Base-by-base conservation (phyloP, 2,888 invertebrate species). In the Lucinisca nassula region DNA sequence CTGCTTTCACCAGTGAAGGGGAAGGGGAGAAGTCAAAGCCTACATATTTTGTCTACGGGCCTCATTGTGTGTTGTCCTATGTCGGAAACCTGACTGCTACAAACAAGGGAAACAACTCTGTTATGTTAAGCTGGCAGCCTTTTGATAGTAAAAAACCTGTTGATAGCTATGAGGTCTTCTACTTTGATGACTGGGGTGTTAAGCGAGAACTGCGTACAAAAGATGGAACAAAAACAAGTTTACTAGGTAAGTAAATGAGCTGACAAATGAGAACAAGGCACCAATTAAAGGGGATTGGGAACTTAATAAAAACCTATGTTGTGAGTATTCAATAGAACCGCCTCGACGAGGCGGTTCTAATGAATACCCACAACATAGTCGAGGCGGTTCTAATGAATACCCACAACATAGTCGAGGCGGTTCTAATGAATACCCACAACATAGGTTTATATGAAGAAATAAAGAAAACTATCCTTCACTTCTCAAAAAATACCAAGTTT, bases 1-100 rank as follows among this genome's bases (percentile, higher is more conserved):
- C 91, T 30, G 92, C 92, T 2, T 78, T 86, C 3, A 92, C 89
- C 8, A 61, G 27, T 32, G 78, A 61, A 2, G 93, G 93, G 8
- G 93, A 92, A 73, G 90, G 92, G 17, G 6, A 24, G 0, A 73
- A 30, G 32, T 79, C 90, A 6, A 67, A n/a, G 0, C 61, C 40
- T 38, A 21, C 4, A 40, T 24, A 21, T 12, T 2, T 45, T 4
- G 17, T 74, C 24, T 91, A 82, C 80, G 88, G 89, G 21, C 61
- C 40, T 0, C 79, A 80, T 14, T 83, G 86, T 14, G 75, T 91
- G 2, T 67, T 76, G 12, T 74, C 79, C 0, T 74, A 55, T 38
- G 87, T 92, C 12, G 75, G 38, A 21, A 83, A 90, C n/a, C 67
- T 92, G 1, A 55, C 17, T 12, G 73, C 72, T 0, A 77, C 35